Evolutionary conservation across 2,113 vertebrate species (phyloP), one percentile per base, ranked within the genome.

Genomic region (Caranx ignobilis): DNA sequence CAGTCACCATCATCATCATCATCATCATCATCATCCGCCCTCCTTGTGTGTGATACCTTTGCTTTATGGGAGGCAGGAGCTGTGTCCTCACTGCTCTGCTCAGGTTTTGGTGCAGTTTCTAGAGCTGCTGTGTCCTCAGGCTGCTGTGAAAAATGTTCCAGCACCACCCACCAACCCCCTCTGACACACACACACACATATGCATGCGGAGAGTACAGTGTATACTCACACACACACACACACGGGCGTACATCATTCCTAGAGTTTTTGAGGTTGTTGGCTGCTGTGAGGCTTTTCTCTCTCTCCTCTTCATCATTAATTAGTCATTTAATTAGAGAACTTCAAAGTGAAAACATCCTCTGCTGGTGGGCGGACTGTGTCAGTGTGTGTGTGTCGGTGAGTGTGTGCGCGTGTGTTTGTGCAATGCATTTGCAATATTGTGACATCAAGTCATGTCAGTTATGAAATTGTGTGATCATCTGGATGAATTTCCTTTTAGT

Each of bases 261-360:
- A 1, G 85, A 87, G 77, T 72, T 83, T 84, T 65, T 71, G 71
- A 73, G 77, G 75, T 74, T 81, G 60, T 41, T 71, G 65, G 70
- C 66, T 60, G 69, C 81, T 85, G 60, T 74, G 67, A 81, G 73
- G 66, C 62, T 43, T 26, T 34, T 8, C 57, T 34, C 69, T 50
- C 50, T 19, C 65, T n/a, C 62, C 34, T 80, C 64, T 34, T 78
- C 64, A 71, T 82, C 76, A 56, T 90, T 81, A 90, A 90, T 93
- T 83, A 88, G 80, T 83, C 64, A 70, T 86, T 90, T 90, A 79
- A 90, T 88, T 84, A 85, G 77, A 81, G 31, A 86, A 84, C 79
- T 92, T 92, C 86, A 92, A 91, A 92, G 87, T 65, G 65, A 87
- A 86, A 90, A 85, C 81, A 85, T 91, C 77, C 79, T 85, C 76